Evolutionary conservation across 1,140 invertebrate genomes (phyloP).

Genomic region (Drosophila baimaii): DNA sequence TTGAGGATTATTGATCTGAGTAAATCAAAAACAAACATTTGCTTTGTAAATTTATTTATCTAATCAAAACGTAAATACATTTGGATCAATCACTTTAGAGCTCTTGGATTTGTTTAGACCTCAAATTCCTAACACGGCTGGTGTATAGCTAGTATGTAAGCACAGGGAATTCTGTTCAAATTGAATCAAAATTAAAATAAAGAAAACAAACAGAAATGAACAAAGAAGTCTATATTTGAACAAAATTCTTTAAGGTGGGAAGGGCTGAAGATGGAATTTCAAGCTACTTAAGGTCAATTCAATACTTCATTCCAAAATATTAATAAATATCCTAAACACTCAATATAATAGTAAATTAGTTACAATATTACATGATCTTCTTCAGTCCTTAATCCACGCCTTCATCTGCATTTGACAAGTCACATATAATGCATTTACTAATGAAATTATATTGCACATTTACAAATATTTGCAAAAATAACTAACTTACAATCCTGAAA

Average conservation of each 20-base stretch:
- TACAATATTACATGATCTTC: not conserved
- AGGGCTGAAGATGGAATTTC: conserved; percentile 39
- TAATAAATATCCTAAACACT: not conserved
- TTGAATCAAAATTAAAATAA: conserved; percentile 13
- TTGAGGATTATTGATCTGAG: conserved; percentile 22
- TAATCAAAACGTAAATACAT: conserved; percentile 3
- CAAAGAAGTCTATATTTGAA: conserved; percentile 23
- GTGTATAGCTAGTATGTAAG: conserved; percentile 58
- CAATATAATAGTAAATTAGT: not conserved
- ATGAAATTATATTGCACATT: not conserved
- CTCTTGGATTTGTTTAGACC: conserved; percentile 32
- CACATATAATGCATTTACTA: conserved; percentile 8
- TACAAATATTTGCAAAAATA: conserved; percentile 10
- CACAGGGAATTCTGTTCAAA: conserved; percentile 37
- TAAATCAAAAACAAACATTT: conserved; percentile 20
- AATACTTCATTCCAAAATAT: no score
- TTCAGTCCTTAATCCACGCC: not conserved
- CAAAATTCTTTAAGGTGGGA: conserved; percentile 16
- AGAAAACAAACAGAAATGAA: conserved; percentile 1
- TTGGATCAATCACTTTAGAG: conserved; percentile 4
- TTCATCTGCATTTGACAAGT: conserved; percentile 7
- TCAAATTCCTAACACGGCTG: conserved; percentile 47
- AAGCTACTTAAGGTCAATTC: not conserved
- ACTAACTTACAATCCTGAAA: conserved; percentile 11
- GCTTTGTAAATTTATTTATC: conserved; percentile 24